These are phyloP conservation scores for Gonocerus acuteangulatus DNA, from an alignment of 2,888 invertebrate genomes.

Conservation along the genomic window DNA sequence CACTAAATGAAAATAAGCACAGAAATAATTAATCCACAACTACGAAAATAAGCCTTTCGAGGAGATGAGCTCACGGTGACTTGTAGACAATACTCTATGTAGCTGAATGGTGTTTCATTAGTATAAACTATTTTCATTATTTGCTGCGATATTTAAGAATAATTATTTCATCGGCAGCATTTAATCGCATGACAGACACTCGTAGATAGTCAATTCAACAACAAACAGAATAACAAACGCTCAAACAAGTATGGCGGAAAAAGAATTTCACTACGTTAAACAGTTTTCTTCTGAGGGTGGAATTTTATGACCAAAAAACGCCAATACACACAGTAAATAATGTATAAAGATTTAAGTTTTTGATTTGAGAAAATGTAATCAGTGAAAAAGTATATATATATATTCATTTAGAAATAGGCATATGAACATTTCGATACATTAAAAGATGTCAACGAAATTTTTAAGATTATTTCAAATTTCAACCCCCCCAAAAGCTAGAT, in stretches of 20 bases:
- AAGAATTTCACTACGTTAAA: constrained; percentile 19
- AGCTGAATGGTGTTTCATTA: constrained; percentile 6
- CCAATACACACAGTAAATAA: too few species aligned
- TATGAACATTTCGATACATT: too few species aligned
- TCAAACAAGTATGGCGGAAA: constrained; percentile 28
- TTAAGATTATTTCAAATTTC: too few species aligned
- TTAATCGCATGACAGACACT: constrained; percentile 9
- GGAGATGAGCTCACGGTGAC: too few species aligned
- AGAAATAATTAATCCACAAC: not conserved
- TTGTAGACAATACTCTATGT: not conserved
- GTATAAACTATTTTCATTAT: not conserved
- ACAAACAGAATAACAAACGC: constrained; percentile 25
- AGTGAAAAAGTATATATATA: too few species aligned
- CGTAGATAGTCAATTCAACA: constrained; percentile 18
- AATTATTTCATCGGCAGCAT: not conserved
- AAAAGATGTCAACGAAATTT: too few species aligned
- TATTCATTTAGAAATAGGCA: too few species aligned
- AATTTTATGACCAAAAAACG: not conserved
- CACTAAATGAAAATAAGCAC: not conserved
- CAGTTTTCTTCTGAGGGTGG: constrained; percentile 8
- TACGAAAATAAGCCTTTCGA: too few species aligned
- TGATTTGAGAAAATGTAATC: too few species aligned
- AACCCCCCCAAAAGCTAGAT: too few species aligned
- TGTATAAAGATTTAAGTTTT: too few species aligned
- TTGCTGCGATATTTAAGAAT: not conserved